Base-by-base conservation (phyloP, 2,888 invertebrate genomes). In the Antheraea assamensis region DNA sequence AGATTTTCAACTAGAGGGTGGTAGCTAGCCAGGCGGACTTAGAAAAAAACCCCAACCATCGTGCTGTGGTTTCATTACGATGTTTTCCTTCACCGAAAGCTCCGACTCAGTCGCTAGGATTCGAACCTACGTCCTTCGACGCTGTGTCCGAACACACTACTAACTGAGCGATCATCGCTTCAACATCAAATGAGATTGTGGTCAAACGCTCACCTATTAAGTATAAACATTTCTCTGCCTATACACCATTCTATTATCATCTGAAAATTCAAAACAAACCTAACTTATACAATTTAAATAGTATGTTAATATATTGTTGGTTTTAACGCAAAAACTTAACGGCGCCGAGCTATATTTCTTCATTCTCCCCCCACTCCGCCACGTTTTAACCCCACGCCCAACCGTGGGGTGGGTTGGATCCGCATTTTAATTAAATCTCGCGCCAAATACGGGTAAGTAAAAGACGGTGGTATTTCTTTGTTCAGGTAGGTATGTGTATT, bases 391-490 rank as follows among this genome's bases (percentile, higher is more conserved):
- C 24, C 72, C 73, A 55, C 52, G 66, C 74, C 49, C 72, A 74
- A 71, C 76, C 71, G 71, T 76, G 76, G 72, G 74, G 75, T 79
- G 80, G 82, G 82, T 78, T 77, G 78, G 83, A 85, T 83, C 86
- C 86, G 85, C 87, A 88, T 93, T 93, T 93, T 94, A 94, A 94
- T 94, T 94, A 94, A 93, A 93, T 92, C 91, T 89, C 87, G 76
- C 79, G 79, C 83, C 83, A 85, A 88, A 88, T 86, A 85, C 82
- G 87, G 86, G 83, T 80, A 82, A 86, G 85, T 83, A 84, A 86
- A 90, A 88, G 85, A 88, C 84, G 85, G 86, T 83, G 89, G 88
- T 87, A 90, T 92, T 93, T 94, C 93, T 93, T 93, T 93, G 92
- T 89, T 75, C 88, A 89, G 88, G 89, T 88, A 86, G 83, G 85